Evolutionary conservation across 1,140 invertebrate genomes (phyloP), one percentile per base, ranked within the genome.

Genomic region (Zaprionus tsacasi): DNA sequence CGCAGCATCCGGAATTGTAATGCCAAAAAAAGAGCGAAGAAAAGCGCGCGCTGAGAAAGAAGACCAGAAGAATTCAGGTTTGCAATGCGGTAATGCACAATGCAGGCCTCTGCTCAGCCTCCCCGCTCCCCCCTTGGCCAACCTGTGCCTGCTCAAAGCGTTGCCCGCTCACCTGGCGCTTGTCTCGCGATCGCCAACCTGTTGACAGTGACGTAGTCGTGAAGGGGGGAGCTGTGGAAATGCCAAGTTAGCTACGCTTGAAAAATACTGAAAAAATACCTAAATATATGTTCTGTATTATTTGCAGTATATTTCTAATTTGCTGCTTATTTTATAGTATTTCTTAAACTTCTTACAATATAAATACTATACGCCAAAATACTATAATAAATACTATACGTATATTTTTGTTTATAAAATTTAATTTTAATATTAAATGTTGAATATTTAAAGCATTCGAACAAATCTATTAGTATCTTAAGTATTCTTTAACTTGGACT

Each of bases 21-120:
- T 76, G 78, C 75, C 66, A 79, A 89, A 88, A 88, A 48, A 8
- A 58, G 21, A 30, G 21, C 38, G 61, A 52, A 40, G 52, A 64
- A 40, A 70, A 35, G 50, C 54, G 40, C 54, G 40, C 7, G 33
- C 36, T 13, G 48, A 48, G 71, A 75, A 78, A 78, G 75, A 81
- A 79, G 71, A 69, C 63, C 59, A 65, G 81, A 89, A 76, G 83
- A 88, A 88, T 88, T 89, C 85, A 89, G 85, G 85, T 89, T 89
- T 89, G 68, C 85, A 89, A 89, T 89, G 85, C 85, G 85, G 85
- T 89, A 89, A 89, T 89, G 85, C 86, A 80, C 81, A 15, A 45
- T 15, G 40, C 40, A n/a, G n/a, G n/a, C 2, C n/a, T n/a, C n/a
- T 43, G 40, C 45, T 21, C 10, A 5, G 15, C 17, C 17, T 12